Base-by-base conservation (phyloP, 2,113 vertebrate genomes). In the Gobius niger region DNA sequence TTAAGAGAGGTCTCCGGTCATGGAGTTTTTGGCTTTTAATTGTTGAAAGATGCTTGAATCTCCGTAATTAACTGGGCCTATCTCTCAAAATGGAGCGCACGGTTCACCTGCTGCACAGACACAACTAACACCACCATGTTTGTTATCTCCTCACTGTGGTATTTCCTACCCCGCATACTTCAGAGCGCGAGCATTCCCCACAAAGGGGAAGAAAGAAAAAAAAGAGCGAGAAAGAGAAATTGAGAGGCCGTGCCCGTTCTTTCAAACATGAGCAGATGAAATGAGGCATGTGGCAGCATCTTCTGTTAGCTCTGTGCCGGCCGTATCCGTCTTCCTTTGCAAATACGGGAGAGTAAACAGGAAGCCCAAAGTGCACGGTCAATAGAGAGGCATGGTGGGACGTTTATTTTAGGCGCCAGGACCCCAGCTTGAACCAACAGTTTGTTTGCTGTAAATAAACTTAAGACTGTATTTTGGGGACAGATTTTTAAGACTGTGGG, bases 151-250 rank as follows among this genome's bases (percentile, higher is more conserved):
- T 70, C 75, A 67, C 10, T 0, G 63, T 81, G 89, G 92, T 92
- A 93, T 92, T 91, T 91, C 87, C 90, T 90, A 72, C 72, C 79
- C 24, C 76, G 69, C 80, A 89, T 82, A 88, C 91, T 81, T 85
- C 53, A 15, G 75, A 79, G 77, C 75, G 65, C 82, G 71, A 78
- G 67, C 60, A 5, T 73, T 59, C 61, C 57, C 24, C 44, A 46
- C 14, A 65, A 73, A 65, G 14, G 14, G 11, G 11, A 14, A 14
- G 46, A 44, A 8, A 42, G 50, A 24, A 11, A 12, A 54, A 24
- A 54, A 5, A 18, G 49, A 52, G 6, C 10, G n/a, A 9, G 50
- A n/a, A 18, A 50, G 49, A 75, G 75, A 85, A 75, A 34, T 15
- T 66, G 69, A 76, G 63, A 69, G 47, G 44, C 69, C 42, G 50